phyloP scores from a whole-genome alignment of 2,888 invertebrate genomes.

The Oligia strigilis region DNA sequence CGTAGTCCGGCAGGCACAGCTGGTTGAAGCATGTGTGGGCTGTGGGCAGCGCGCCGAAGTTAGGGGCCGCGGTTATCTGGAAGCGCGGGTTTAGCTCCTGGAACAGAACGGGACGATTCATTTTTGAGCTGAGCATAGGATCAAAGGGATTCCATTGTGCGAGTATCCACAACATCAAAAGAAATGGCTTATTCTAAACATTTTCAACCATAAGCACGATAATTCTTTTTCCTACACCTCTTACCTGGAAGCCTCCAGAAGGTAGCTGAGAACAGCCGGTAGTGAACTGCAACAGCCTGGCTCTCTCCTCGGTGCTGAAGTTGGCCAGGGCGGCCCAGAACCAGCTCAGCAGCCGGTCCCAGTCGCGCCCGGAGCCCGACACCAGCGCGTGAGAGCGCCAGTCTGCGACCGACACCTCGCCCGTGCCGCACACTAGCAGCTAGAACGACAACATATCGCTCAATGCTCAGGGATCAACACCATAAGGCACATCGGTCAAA shows the following conservation, averaged over 20 bases:
- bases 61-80: conserved; percentile 97
- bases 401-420: conserved; percentile 97
- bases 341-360: conserved; percentile 93
- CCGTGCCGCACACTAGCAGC: conserved; percentile 97
- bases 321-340: conserved; percentile 93
- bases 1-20: conserved; percentile 98
- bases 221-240: background rate
- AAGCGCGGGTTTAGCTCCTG: conserved; percentile 97
- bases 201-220: background rate
- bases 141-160: background rate
- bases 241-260: conserved; percentile 94
- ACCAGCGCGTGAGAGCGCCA: conserved; percentile 97
- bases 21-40: conserved; percentile 99
- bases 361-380: conserved; percentile 95
- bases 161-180: background rate
- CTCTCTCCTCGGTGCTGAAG: conserved; percentile 97
- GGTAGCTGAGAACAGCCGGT: conserved; percentile 97
- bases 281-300: conserved; percentile 97
- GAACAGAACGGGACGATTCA: background rate
- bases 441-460: background rate
- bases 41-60: conserved; percentile 97
- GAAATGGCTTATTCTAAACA: background rate
- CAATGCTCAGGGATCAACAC: background rate
- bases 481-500: background rate
- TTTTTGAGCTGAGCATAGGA: background rate